Conservation (phyloP, 2,113 vertebrate genomes). For the Sinocyclocheilus grahami region DNA sequence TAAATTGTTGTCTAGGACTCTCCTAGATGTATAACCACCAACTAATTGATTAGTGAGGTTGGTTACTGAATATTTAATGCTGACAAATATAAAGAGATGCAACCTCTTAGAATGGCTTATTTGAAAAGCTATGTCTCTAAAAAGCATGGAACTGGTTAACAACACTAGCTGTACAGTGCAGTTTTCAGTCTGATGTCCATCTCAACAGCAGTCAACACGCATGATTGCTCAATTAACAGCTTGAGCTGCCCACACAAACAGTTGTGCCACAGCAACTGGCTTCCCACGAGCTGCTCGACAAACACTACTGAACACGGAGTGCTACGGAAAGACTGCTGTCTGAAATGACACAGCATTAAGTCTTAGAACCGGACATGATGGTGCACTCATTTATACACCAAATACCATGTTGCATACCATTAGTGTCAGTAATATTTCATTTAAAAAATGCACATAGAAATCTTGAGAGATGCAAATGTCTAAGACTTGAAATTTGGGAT, state of each 20-base stretch:
- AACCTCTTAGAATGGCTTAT: background rate
- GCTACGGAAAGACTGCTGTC: background rate
- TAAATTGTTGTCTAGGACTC: too few species aligned
- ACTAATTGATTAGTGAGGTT: too few species aligned
- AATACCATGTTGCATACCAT: too few species aligned
- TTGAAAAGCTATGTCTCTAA: background rate
- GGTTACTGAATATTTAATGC: too few species aligned
- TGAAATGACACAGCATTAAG: background rate
- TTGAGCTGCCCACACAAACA: conserved; percentile 1
- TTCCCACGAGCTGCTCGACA: background rate
- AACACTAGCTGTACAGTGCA: background rate
- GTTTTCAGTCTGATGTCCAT: background rate
- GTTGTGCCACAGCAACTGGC: background rate
- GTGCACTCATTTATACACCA: too few species aligned
- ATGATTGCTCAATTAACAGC: conserved; percentile 21
- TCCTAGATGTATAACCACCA: too few species aligned
- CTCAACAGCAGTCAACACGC: background rate
- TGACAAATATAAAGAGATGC: too few species aligned
- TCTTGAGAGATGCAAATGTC: too few species aligned
- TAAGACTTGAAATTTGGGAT: too few species aligned
- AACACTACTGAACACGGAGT: background rate
- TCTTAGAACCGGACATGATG: background rate
- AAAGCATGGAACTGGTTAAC: background rate
- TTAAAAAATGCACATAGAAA: too few species aligned
- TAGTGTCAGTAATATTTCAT: too few species aligned